A percentile compares a stretch with the other conserved stretches of the same genome.
Evolutionary conservation across 2,797 vertebrate species (phyloP).

Genomic region (Lateolabrax maculatus): DNA sequence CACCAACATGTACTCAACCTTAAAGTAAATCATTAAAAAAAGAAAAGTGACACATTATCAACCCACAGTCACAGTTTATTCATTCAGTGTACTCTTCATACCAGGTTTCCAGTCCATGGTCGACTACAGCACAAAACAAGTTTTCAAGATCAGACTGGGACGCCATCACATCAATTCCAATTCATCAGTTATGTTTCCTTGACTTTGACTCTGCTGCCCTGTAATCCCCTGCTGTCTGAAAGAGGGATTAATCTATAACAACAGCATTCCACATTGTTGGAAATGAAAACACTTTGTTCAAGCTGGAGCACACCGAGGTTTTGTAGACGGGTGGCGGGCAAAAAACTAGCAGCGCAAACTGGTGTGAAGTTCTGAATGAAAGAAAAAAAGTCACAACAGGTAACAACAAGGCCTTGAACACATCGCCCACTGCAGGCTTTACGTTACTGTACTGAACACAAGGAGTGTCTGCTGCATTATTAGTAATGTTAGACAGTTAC

Average conservation of each 20-base stretch:
- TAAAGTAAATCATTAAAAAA: conserved; percentile 25
- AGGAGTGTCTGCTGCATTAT: too few species aligned
- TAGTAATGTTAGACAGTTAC: neutral
- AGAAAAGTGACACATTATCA: neutral
- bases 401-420: too few species aligned
- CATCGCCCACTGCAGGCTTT: too few species aligned
- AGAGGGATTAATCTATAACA: conserved; percentile 83
- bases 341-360: conserved; percentile 13
- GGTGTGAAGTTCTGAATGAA: neutral
- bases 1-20: conserved; percentile 99
- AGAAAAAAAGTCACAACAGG: neutral
- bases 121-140: conserved; percentile 24
- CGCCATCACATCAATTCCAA: conserved; percentile 74
- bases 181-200: conserved; percentile 77
- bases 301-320: conserved; percentile 58
- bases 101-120: neutral
- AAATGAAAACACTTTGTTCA: conserved; percentile 74
- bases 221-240: conserved; percentile 77
- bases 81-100: neutral
- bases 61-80: neutral
- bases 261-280: conserved; percentile 83
- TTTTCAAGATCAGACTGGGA: conserved; percentile 51
- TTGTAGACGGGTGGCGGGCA: conserved; percentile 26
- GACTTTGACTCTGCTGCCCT: conserved; percentile 69
- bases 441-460: too few species aligned